Evolutionary conservation across 2,888 invertebrate species (phyloP), one percentile per base, ranked within the genome.

Genomic region (Eupeodes luniger): DNA sequence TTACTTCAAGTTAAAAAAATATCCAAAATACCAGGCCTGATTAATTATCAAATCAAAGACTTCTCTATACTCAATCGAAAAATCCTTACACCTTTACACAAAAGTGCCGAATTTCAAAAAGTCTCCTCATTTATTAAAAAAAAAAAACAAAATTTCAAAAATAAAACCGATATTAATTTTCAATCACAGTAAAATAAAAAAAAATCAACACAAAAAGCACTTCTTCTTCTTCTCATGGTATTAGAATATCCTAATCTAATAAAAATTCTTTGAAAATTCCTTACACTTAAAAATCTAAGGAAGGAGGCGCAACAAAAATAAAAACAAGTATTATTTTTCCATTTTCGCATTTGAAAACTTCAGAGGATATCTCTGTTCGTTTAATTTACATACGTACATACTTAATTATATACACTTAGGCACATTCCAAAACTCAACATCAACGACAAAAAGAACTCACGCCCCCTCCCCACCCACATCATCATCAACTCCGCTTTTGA

Each of bases 391-490:
- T 12, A 70, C 40, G 40, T 40, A 75, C 64, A 51, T 76, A 53
- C 76, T 85, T 81, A 76, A 85, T 85, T 81, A 72, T 59, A 59
- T 16, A 67, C 55, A 76, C 55, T 85, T 70, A 70, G 76, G 57
- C 70, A 81, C 70, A 81, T 72, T 70, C 70, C 62, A 51, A 67
- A 62, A 16, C 47, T 61, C 61, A 9, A 36, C 49, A n/a, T n/a
- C 12, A 27, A 16, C 4, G n/a, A 16, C 16, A 16, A n/a, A 53
- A 9, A 6, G n/a, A 19, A 19, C 3, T 1, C 27, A 27, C 9
- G 40, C 40, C 40, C 9, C 40, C 5, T 36, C 36, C 4, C 9
- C 12, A 47, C 44, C 5, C 55, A 47, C 10, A 9, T 11, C 7
- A 51, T 16, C 34, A 14, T 59, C 7, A 44, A 19, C 16, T 72